Conservation (phyloP, 2,113 vertebrate species). For the Atlantisia rogersi region DNA sequence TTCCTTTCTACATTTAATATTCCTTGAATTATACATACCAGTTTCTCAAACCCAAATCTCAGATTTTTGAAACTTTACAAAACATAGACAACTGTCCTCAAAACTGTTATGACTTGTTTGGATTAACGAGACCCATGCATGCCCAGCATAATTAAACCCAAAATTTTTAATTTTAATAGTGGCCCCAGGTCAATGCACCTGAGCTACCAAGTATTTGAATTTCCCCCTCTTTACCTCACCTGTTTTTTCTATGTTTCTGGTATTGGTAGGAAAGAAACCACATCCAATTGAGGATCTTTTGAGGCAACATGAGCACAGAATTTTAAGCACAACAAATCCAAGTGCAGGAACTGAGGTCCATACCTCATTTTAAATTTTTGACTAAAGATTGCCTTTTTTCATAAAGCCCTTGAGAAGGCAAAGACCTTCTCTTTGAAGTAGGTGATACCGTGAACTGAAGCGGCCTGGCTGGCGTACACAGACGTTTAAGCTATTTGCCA, state of each 20-base stretch:
- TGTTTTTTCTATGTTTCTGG: neutral
- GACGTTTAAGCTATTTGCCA: neutral
- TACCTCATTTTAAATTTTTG: neutral
- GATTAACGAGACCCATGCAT: neutral
- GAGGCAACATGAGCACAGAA: neutral
- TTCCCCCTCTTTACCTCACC: neutral
- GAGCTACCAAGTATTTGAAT: neutral
- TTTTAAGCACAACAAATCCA: neutral
- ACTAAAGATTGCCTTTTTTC: neutral
- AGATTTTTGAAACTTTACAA: neutral
- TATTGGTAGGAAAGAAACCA: neutral
- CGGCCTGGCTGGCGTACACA: neutral
- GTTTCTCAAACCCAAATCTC: neutral
- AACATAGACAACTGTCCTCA: neutral
- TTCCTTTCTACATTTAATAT: neutral
- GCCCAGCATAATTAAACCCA: neutral
- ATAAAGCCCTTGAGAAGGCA: neutral
- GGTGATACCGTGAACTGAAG: neutral
- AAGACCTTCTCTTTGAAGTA: neutral
- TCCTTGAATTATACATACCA: neutral
- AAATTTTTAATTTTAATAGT: neutral
- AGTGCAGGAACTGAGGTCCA: neutral
- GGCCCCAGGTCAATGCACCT: neutral
- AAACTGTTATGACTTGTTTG: neutral
- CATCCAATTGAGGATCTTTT: fast-evolving